phyloP scores from a whole-genome alignment of 2,113 vertebrate species.

The Pungitius pungitius region DNA sequence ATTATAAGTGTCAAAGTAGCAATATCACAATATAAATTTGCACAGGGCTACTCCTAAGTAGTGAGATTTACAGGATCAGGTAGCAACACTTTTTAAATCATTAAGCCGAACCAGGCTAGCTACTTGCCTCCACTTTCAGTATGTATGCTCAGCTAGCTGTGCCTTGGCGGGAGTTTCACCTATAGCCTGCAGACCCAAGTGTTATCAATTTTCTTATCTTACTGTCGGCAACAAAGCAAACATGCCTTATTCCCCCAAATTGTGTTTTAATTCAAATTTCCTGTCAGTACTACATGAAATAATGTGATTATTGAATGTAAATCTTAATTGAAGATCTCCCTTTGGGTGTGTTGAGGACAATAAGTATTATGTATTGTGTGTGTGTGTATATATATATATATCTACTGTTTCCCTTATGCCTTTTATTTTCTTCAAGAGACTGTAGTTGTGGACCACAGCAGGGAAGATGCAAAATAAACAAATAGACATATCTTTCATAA shows the following conservation, averaged over 20 bases:
- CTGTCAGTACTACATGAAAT: slow-evolving; percentile 13
- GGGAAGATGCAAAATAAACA: slow-evolving; percentile 11
- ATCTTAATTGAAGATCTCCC: slow-evolving; percentile 34
- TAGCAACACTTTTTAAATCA: not conserved
- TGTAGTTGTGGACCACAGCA: slow-evolving; percentile 10
- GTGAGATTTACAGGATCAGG: not conserved
- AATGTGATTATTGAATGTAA: slow-evolving; percentile 30
- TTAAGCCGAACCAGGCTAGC: not conserved
- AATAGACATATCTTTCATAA: slow-evolving; percentile 4
- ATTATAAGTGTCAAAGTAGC: not conserved
- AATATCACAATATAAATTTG: not conserved
- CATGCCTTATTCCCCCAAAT: not conserved
- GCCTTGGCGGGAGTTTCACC: slow-evolving; percentile 3
- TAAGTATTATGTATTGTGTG: slow-evolving; percentile 31
- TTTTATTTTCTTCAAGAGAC: slow-evolving; percentile 33
- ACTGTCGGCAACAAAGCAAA: not conserved
- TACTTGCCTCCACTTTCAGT: not conserved
- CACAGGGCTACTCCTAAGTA: not conserved
- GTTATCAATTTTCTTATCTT: not conserved
- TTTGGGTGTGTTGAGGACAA: not conserved
- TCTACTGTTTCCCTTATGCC: slow-evolving; percentile 6
- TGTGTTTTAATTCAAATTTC: slow-evolving; percentile 11
- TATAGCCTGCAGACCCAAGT: not conserved
- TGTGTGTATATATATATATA: too few relatives aligned
- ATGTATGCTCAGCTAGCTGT: slow-evolving; percentile 10